phyloP scores from a whole-genome alignment of 2,888 invertebrate species.

The Odiellus spinosus region DNA sequence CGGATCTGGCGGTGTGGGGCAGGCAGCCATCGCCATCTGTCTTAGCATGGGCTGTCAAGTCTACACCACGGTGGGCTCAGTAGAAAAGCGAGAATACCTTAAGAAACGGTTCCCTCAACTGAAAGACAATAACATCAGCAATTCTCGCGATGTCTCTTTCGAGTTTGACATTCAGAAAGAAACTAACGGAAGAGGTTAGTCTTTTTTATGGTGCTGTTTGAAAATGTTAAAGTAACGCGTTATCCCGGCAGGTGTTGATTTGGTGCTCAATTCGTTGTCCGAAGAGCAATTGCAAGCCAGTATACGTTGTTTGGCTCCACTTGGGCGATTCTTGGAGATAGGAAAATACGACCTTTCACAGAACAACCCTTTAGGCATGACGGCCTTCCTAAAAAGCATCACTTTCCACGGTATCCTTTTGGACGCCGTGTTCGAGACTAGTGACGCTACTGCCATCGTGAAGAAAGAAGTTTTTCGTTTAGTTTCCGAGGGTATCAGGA shows the following conservation, averaged over 20 bases:
- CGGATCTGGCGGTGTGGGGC: constrained; percentile 90
- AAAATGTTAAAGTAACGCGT: no score
- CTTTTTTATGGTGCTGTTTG: no score
- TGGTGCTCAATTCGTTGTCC: constrained; percentile 87
- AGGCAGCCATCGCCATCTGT: constrained; percentile 89
- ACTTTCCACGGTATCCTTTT: constrained; percentile 93
- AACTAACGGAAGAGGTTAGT: constrained; percentile 53
- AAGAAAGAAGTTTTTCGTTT: constrained; percentile 62
- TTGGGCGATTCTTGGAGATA: constrained; percentile 93
- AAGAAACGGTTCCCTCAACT: constrained; percentile 71
- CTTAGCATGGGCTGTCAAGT: constrained; percentile 74
- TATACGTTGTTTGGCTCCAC: constrained; percentile 72
- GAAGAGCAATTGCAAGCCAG: constrained; percentile 89
- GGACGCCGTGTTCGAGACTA: constrained; percentile 72
- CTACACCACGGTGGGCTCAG: constrained; percentile 74
- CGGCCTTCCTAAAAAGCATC: constrained; percentile 84
- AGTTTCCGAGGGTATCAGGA: constrained; percentile 65
- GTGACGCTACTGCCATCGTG: constrained; percentile 33
- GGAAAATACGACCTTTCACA: constrained; percentile 93
- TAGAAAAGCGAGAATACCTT: constrained; percentile 72
- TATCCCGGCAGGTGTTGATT: constrained; percentile 54
- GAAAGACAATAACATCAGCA: constrained; percentile 62
- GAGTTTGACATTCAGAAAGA: constrained; percentile 71
- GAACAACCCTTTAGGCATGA: constrained; percentile 80
- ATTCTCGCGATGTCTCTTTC: constrained; percentile 78